Conservation (phyloP, 2,113 vertebrate species). For the Rhinogobius similis region DNA sequence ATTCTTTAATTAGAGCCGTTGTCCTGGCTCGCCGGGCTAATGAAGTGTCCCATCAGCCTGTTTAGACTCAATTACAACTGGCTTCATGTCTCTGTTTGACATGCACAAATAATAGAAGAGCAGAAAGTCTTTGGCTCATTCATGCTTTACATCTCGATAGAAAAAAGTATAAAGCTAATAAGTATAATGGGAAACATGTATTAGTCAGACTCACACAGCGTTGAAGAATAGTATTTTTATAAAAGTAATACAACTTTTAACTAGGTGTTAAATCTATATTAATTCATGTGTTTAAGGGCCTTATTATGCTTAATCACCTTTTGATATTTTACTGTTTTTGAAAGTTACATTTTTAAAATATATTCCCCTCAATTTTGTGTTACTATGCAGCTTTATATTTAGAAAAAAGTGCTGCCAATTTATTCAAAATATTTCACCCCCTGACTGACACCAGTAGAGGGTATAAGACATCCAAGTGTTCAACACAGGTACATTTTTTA, state of each 20-base stretch:
- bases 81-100: constrained; percentile 2
- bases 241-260: neutral
- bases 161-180: neutral
- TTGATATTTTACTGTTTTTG: no score
- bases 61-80: constrained; percentile 14
- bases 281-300: neutral
- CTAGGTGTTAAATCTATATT: neutral
- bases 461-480: no score
- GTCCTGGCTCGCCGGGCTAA: constrained; percentile 16
- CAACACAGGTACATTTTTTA: no score
- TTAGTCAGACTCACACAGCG: neutral
- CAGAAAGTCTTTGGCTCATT: neutral
- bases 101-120: constrained; percentile 1
- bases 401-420: no score
- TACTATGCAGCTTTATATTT: no score
- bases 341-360: no score
- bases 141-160: neutral
- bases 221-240: neutral
- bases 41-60: constrained; percentile 28
- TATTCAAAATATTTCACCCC: no score
- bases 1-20: constrained; percentile 32
- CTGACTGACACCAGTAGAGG: no score
- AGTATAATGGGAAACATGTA: neutral
- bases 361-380: no score
- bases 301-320: no score